Evolutionary conservation across 2,797 vertebrate species (phyloP).

Genomic region (Acrossocheilus fasciatus): DNA sequence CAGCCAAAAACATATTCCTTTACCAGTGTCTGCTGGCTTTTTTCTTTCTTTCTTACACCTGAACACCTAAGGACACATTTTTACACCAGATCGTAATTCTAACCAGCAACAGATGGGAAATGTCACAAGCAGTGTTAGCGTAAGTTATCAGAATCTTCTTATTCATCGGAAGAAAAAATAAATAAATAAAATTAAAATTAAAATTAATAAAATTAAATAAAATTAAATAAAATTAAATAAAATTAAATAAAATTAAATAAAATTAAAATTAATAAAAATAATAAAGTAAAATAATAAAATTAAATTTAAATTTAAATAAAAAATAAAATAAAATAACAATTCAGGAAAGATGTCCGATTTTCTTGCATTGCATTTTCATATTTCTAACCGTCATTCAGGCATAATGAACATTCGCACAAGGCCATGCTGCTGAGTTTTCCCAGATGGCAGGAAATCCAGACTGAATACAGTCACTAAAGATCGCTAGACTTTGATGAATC

Average conservation of each 20-base stretch:
- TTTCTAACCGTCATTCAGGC: not conserved
- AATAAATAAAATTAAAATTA: not conserved
- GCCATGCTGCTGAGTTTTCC: slow-evolving; percentile 68
- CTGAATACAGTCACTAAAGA: slow-evolving; percentile 86
- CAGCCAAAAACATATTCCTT: not conserved
- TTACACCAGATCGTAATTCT: slow-evolving; percentile 86
- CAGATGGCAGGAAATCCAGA: slow-evolving; percentile 81
- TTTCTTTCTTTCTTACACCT: not conserved
- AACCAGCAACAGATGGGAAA: too few relatives aligned
- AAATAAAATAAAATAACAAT: not conserved
- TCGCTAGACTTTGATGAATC: slow-evolving; percentile 51
- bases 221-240: too few relatives aligned
- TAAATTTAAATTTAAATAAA: not conserved
- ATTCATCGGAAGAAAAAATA: not conserved
- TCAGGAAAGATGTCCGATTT: not conserved
- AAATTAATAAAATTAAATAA: too few relatives aligned
- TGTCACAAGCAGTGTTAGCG: not conserved
- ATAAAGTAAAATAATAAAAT: too few relatives aligned
- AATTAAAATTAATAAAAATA: too few relatives aligned
- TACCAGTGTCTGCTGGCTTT: not conserved
- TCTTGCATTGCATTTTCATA: not conserved
- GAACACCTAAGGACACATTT: slow-evolving; percentile 41
- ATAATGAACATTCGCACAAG: not conserved
- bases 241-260: too few relatives aligned
- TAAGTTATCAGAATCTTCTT: not conserved